Evolutionary conservation across 2,113 vertebrate species (phyloP), one percentile per base, ranked within the genome.

Genomic region (Psilopogon haemacephalus): DNA sequence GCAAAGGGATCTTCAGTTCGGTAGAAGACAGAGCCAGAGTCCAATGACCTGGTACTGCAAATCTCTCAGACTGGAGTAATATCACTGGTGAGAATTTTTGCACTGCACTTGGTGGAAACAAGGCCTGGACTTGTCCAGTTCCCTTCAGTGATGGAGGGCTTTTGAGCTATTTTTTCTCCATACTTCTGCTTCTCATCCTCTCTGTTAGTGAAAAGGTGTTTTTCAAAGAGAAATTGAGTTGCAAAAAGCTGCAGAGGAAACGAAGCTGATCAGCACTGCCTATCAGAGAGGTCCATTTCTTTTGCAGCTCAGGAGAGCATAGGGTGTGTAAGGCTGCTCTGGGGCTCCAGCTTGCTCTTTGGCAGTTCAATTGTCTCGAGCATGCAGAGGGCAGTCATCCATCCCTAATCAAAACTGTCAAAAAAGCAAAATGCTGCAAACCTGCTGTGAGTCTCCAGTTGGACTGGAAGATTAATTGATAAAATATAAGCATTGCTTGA

Each of bases 381-480:
- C 10, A 7, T 55, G 73, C 24, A 73, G 56, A 74, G 64, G 27
- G 64, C 50, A 72, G 79, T 78, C 85, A 88, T 81, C 62, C 58
- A 67, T 84, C 79, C 48, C 75, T 96, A 89, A 96, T 83, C 73
- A 96, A 93, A 96, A 68, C 75, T 96, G 65, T 90, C 89, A 69
- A 93, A 86, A 92, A 89, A 54, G n/a, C 6, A 91, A 56, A 95
- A 81, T 12, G 30, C 30, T 33, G 56, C 56, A 71, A 75, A 92
- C 50, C 55, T 90, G 65, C 69, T 67, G 40, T 48, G 6, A 33
- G 17, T 77, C 75, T 91, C 63, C 55, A 50, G 58, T 6, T 94
- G 74, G 38, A 78, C 68, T 78, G 48, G 65, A 86, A 81, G 72
- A 84, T 78, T 86, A 94, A 96, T 60, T 80, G 84, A 91, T 88